Percentiles rank a stretch among this genome's conserved stretches.
Conservation (phyloP, 2,888 invertebrate genomes). For the Tenthredo notha region DNA sequence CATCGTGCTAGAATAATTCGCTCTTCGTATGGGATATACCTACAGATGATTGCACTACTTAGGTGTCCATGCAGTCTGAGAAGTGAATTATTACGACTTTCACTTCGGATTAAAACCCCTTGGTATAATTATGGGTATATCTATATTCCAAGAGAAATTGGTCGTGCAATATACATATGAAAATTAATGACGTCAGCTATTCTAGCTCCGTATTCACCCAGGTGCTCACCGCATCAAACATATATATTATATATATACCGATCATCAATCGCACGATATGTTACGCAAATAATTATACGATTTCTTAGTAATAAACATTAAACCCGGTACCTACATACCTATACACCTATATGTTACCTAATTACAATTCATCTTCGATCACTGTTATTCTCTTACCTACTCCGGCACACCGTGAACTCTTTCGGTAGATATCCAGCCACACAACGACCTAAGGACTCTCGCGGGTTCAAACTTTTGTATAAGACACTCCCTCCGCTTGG, state of each 20-base stretch:
- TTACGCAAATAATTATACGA: slow-evolving; percentile 29
- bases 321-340: not conserved
- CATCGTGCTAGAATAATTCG: slow-evolving; percentile 28
- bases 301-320: not conserved
- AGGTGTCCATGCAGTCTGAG: slow-evolving; percentile 29
- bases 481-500: slow-evolving; percentile 39
- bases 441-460: slow-evolving; percentile 16
- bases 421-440: slow-evolving; percentile 15
- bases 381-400: slow-evolving; percentile 15
- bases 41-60: slow-evolving; percentile 46
- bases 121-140: slow-evolving; percentile 32
- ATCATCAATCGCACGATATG: slow-evolving; percentile 25
- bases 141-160: slow-evolving; percentile 25
- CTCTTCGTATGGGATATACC: not conserved
- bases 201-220: slow-evolving; percentile 19
- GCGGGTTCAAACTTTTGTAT: slow-evolving; percentile 21
- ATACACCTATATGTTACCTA: not conserved
- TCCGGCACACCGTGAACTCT: not conserved
- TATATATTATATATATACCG: not conserved
- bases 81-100: slow-evolving; percentile 48
- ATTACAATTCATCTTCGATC: slow-evolving; percentile 29
- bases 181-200: slow-evolving; percentile 44
- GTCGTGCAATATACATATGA: slow-evolving; percentile 37
- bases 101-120: slow-evolving; percentile 44
- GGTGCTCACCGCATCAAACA: not conserved